Evolutionary conservation across 2,113 vertebrate species (phyloP), one percentile per base, ranked within the genome.

Genomic region (Chinchilla lanigera): DNA sequence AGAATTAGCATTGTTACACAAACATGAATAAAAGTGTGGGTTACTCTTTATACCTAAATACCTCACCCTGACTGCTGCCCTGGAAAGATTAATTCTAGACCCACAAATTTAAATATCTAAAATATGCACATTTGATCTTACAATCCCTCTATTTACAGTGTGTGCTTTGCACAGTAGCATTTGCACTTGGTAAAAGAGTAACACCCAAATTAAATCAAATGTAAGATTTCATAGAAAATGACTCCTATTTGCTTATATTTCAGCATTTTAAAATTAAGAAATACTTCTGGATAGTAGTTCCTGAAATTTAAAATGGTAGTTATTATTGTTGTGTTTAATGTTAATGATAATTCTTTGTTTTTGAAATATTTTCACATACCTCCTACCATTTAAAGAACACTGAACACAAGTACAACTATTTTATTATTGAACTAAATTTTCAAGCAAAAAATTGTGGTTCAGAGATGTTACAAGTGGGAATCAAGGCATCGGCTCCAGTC

Each of bases 41-140:
- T 96, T 97, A 94, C 96, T 97, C 97, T 97, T 97, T 96, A 91
- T 82, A 97, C 89, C 97, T 88, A 96, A 96, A 95, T 85, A 92
- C 63, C 90, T 98, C 96, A 13, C 83, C 81, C 95, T 89, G 80
- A 5, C 89, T 94, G 85, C 97, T 88, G 86, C 97, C 97, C 78
- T 92, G 73, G 83, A 17, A 80, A 93, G 94, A 95, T 0, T 16
- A 97, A 93, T 5, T 52, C 38, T 54, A 80, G 52, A 73, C 61
- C 0, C 96, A 90, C 54, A 95, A 83, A 98, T 90, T 35, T 92
- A 26, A 73, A 1, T 1, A 41, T 85, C 6, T 73, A 80, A 96
- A 89, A 56, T n/a, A 94, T 7, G 8, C 30, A 35, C 44, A 47
- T 88, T 81, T 28, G 81, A 58, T 82, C 91, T 92, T 26, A 61